Conservation (phyloP, 2,888 invertebrate species). For the Agrochola litura region DNA sequence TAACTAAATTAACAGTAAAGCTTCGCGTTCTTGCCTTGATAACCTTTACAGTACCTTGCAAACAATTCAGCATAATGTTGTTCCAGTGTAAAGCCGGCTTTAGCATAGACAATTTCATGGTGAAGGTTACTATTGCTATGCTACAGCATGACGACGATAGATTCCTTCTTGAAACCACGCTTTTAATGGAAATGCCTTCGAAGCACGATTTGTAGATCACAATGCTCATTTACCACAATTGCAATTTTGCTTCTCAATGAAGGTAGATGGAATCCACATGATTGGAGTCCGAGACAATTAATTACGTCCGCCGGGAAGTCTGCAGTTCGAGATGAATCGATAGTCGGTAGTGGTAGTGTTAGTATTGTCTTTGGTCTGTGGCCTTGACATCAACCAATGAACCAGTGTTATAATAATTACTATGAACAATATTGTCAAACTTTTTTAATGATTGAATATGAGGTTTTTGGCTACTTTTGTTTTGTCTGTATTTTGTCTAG, state of each 20-base stretch:
- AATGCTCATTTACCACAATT: background rate
- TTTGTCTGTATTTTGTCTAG: too few relatives aligned
- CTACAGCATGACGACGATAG: background rate
- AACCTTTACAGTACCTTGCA: too few relatives aligned
- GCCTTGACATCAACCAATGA: too few relatives aligned
- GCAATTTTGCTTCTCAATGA: slow-evolving; percentile 1
- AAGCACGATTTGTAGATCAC: background rate
- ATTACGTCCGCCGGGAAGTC: background rate
- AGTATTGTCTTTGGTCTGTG: too few relatives aligned
- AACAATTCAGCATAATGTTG: background rate
- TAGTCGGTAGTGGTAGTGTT: too few relatives aligned
- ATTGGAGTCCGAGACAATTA: background rate
- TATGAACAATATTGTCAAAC: too few relatives aligned
- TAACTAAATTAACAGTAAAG: too few relatives aligned
- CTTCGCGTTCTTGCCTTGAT: too few relatives aligned
- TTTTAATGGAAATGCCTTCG: slow-evolving; percentile 10
- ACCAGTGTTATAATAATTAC: too few relatives aligned
- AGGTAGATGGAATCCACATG: slow-evolving; percentile 2
- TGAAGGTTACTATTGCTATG: slow-evolving; percentile 5
- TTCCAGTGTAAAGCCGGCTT: background rate
- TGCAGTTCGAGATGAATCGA: background rate
- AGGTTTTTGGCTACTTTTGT: too few relatives aligned
- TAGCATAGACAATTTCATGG: slow-evolving; percentile 2
- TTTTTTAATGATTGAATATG: too few relatives aligned
- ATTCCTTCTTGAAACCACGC: background rate